These are phyloP conservation scores for Galemys pyrenaicus DNA, from an alignment of 2,113 vertebrate species.

Conservation along the genomic window DNA sequence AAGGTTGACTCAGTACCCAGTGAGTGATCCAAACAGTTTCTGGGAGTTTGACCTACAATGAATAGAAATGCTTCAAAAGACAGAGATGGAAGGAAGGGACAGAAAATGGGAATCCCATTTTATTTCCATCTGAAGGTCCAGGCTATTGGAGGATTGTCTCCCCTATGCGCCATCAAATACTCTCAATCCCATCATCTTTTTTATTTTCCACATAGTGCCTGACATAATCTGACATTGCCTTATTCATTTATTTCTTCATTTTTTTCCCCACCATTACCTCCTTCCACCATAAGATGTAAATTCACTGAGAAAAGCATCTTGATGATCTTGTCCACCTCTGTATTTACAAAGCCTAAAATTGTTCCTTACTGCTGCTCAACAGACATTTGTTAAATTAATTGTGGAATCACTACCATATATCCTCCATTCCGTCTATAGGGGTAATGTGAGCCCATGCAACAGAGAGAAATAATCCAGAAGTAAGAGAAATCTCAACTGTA, in stretches of 20 bases:
- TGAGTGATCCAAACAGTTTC: neutral
- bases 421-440: neutral
- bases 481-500: neutral
- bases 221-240: neutral
- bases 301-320: neutral
- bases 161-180: fast-evolving
- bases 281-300: neutral
- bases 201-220: neutral
- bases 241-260: neutral
- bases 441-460: constrained; percentile 8
- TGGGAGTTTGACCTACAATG: neutral
- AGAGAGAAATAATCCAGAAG: neutral
- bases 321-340: neutral
- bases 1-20: neutral
- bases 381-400: neutral
- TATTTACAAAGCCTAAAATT: neutral
- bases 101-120: no score
- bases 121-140: neutral
- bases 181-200: neutral
- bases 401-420: no score
- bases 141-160: neutral
- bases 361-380: neutral
- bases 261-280: neutral
- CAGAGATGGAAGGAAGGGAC: neutral
- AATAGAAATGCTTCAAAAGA: neutral